Evolutionary conservation across 2,797 vertebrate genomes (phyloP).

Genomic region (Pangasius djambal): DNA sequence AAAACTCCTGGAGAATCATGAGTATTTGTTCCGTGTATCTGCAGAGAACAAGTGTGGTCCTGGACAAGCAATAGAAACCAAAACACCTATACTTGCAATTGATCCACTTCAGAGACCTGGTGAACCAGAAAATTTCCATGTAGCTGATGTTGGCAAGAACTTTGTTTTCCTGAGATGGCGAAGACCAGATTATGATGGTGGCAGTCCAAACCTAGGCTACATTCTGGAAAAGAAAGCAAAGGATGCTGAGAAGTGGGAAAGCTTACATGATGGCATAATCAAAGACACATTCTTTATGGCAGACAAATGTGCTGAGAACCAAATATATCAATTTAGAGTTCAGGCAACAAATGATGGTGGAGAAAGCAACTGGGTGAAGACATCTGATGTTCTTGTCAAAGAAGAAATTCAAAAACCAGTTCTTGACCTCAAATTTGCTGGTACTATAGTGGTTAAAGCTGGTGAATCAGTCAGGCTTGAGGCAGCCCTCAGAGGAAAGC

Average conservation of each 20-base stretch:
- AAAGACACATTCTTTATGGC: constrained; percentile 92
- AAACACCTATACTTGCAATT: constrained; percentile 89
- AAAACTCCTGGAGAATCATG: constrained; percentile 89
- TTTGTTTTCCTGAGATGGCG: constrained; percentile 93
- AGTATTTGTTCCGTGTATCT: constrained; percentile 97
- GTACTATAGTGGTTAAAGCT: constrained; percentile 88
- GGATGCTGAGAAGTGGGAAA: constrained; percentile 90
- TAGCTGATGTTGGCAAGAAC: constrained; percentile 91
- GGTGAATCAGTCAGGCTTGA: constrained; percentile 95
- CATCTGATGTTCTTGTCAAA: constrained; percentile 89
- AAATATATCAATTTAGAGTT: constrained; percentile 90
- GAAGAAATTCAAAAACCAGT: constrained; percentile 96
- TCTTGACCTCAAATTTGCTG: constrained; percentile 89
- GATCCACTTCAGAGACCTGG: constrained; percentile 94
- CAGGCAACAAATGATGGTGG: constrained; percentile 94
- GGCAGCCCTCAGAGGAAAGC: constrained; percentile 93
- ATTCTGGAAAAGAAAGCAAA: constrained; percentile 90
- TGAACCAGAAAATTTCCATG: constrained; percentile 94
- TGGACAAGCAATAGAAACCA: constrained; percentile 89
- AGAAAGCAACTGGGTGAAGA: constrained; percentile 94
- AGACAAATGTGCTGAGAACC: constrained; percentile 91
- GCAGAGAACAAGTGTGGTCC: constrained; percentile 96
- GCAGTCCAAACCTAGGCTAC: constrained; percentile 92
- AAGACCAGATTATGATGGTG: constrained; percentile 94
- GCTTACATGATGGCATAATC: constrained; percentile 80